phyloP scores from a whole-genome alignment of 1,140 invertebrate species.

The Cryptotermes secundus region DNA sequence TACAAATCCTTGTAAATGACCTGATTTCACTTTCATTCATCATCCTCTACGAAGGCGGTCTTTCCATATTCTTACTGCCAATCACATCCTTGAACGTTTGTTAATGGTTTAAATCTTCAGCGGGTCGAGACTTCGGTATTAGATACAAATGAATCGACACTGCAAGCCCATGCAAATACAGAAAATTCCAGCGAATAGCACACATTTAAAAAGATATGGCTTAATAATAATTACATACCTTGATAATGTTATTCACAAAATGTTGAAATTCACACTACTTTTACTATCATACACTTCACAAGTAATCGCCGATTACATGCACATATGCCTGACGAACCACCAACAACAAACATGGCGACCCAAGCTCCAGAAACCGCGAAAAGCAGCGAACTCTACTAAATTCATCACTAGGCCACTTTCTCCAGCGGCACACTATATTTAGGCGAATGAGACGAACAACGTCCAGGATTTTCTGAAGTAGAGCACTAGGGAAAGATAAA shows the following conservation, averaged over 20 bases:
- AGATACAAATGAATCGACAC: not conserved
- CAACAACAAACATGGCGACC: slow-evolving; percentile 27
- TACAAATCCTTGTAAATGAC: not conserved
- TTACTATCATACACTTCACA: not conserved
- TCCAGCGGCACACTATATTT: not conserved
- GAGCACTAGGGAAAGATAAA: not conserved
- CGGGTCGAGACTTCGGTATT: not conserved
- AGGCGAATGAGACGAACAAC: not conserved
- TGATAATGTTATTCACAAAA: not conserved
- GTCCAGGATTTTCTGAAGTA: not conserved
- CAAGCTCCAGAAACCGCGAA: slow-evolving; percentile 26
- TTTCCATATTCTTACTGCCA: slow-evolving; percentile 15
- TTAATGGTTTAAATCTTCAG: slow-evolving; percentile 19
- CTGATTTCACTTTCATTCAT: not conserved
- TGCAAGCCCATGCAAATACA: not conserved
- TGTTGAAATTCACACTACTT: not conserved
- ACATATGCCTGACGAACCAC: not conserved
- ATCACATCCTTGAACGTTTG: slow-evolving; percentile 1
- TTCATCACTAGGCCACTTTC: not conserved
- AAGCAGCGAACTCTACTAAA: not conserved
- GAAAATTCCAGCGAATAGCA: not conserved
- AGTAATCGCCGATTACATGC: not conserved
- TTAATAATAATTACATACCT: not conserved
- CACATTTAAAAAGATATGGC: not conserved
- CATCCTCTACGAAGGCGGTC: not conserved